Conservation (phyloP, 2,888 invertebrate genomes). For the Latrodectus elegans region DNA sequence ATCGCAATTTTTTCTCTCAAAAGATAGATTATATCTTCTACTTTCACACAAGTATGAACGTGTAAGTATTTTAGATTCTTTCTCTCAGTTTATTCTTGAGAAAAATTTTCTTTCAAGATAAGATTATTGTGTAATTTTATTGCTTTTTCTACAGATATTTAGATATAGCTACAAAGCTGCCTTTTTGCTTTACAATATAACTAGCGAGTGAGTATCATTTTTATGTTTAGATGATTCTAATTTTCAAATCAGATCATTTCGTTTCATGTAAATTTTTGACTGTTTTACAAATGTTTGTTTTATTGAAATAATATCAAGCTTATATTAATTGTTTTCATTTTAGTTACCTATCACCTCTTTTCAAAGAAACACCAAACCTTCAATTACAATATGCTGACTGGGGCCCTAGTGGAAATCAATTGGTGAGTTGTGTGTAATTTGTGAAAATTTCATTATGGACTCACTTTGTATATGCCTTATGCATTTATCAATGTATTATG, state of each 20-base stretch:
- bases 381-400: constrained; percentile 70
- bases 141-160: constrained; percentile 47
- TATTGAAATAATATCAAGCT: not conserved
- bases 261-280: not conserved
- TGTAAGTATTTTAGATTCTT: constrained; percentile 48
- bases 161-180: constrained; percentile 57
- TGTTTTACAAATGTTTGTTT: not conserved
- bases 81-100: constrained; percentile 14
- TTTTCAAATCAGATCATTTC: too few species aligned
- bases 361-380: constrained; percentile 48
- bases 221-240: not conserved
- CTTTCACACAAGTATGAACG: constrained; percentile 68
- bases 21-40: constrained; percentile 69
- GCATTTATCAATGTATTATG: not conserved
- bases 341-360: constrained; percentile 48
- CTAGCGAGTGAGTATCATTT: constrained; percentile 49
- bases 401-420: constrained; percentile 70
- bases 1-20: constrained; percentile 65
- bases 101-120: not conserved
- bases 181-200: constrained; percentile 64
- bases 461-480: not conserved
- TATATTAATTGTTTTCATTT: constrained; percentile 13
- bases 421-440: constrained; percentile 45
- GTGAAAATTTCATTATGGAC: not conserved
- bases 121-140: not conserved